Base-by-base conservation (phyloP, 2,797 vertebrate genomes). In the Lerista edwardsae region DNA sequence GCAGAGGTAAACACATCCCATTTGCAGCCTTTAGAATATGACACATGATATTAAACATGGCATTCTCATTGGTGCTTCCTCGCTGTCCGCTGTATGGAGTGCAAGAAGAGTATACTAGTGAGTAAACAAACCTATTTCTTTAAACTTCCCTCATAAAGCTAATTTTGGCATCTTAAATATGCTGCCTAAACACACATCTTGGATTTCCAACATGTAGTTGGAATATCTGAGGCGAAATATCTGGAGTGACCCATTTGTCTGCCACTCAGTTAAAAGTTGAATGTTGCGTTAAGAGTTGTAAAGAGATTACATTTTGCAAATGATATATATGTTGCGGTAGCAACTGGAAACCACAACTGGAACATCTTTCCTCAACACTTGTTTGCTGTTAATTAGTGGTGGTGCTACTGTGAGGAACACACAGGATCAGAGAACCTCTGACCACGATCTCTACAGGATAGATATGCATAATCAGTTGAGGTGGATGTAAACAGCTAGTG, bases 21-120 rank as follows among this genome's bases (percentile, higher is more conserved):
- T 90, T 95, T 39, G 96, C 95, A 85, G 98, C 98, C 94, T 98
- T 97, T 93, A 98, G 94, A 94, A 98, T 97, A 65, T 96, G 97
- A 93, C 96, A 96, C 98, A 99, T 98, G 91, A 97, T 93, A 90
- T 97, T 97, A 95, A 99, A 98, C 87, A 97, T 96, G 0, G 96
- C 94, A 93, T 96, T 97, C 86, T 99, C 98, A 10, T 94, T 96
- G 0, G 96, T 90, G 86, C 95, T 95, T 85, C 96, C 97, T 89
- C 69, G 95, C 90, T 96, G 93, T 6, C 92, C 94, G 8, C 97
- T 98, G 88, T 3, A 80, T 64, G 51, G 84, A 88, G 90, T 73
- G 44, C 83, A 86, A 72, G 1, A 87, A 51, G 1, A 76, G 65
- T 0, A 2, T 0, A 25, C 92, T 29, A 90, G 78, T 11, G 78